Evolutionary conservation across 2,888 invertebrate genomes (phyloP).

Genomic region (Aricia artaxerxes): DNA sequence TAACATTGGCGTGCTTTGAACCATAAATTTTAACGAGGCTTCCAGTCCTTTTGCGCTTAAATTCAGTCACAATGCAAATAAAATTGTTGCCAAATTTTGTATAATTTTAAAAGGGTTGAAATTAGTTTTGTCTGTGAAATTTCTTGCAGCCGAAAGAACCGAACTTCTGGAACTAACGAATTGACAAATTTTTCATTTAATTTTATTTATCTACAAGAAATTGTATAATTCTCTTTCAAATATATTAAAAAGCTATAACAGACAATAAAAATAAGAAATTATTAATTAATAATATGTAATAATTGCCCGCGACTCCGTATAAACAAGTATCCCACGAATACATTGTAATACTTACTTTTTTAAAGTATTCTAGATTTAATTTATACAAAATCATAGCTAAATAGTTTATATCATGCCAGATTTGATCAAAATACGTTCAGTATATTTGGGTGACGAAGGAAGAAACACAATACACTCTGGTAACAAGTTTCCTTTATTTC

Average conservation of each 20-base stretch:
- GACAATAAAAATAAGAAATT: neutral
- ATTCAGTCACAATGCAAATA: slow-evolving; percentile 41
- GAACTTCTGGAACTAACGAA: slow-evolving; percentile 27
- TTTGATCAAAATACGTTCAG: too few species aligned
- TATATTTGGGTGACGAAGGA: neutral
- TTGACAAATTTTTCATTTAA: neutral
- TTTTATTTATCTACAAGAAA: neutral
- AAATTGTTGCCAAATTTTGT: slow-evolving; percentile 48
- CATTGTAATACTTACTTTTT: too few species aligned
- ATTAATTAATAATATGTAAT: neutral
- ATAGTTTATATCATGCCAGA: too few species aligned
- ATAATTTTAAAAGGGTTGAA: slow-evolving; percentile 46
- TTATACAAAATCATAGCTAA: too few species aligned
- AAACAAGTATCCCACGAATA: too few species aligned
- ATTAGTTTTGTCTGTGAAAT: slow-evolving; percentile 43
- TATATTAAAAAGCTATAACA: neutral
- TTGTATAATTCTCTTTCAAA: neutral
- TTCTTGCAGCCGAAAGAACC: slow-evolving; percentile 35
- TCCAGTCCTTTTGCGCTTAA: slow-evolving; percentile 43
- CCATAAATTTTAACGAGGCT: slow-evolving; percentile 46
- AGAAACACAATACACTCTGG: neutral
- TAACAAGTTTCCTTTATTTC: slow-evolving; percentile 15
- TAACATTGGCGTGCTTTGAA: slow-evolving; percentile 42
- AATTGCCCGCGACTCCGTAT: too few species aligned
- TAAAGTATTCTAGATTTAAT: too few species aligned